Percentiles rank a stretch among this genome's conserved stretches.
These are phyloP conservation scores for Heliconius congener DNA, from an alignment of 1,140 invertebrate genomes.

Conservation along the genomic window DNA sequence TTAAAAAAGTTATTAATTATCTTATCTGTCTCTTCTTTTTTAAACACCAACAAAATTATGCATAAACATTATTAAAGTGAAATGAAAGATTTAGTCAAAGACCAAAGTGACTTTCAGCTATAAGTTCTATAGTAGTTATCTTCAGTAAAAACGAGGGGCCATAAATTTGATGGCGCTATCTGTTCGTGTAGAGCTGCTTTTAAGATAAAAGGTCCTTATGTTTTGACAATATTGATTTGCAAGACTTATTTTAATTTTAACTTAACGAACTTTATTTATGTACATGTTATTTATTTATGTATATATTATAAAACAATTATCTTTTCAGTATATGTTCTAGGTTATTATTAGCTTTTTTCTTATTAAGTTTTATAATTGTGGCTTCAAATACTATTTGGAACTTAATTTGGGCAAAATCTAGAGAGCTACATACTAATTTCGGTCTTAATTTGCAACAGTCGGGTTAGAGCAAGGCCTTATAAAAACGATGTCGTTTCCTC, in stretches of 20 bases:
- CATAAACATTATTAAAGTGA: not conserved
- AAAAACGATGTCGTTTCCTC: too few relatives aligned
- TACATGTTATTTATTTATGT: not conserved
- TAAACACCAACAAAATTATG: not conserved
- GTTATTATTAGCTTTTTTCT: not conserved
- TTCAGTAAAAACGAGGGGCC: slow-evolving; percentile 3
- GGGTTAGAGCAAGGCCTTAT: too few relatives aligned
- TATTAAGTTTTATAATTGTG: not conserved
- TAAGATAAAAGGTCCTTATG: slow-evolving; percentile 21
- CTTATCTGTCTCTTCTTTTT: not conserved
- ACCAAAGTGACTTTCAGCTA: not conserved
- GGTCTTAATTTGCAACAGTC: not conserved
- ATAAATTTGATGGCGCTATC: slow-evolving; percentile 21
- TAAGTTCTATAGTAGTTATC: not conserved
- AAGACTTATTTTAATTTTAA: slow-evolving; percentile 12
- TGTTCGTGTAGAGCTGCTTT: slow-evolving; percentile 13
- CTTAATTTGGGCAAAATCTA: too few relatives aligned
- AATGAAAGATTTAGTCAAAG: not conserved
- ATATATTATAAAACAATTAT: too few relatives aligned
- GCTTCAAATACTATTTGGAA: not conserved
- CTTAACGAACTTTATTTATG: not conserved
- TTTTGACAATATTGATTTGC: slow-evolving; percentile 16
- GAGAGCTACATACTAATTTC: not conserved
- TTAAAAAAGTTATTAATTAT: not conserved
- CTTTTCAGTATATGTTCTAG: too few relatives aligned